Percentiles rank a stretch among this genome's conserved stretches.
phyloP scores from a whole-genome alignment of 2,797 vertebrate species.

The Hypotaenidia philippensis region DNA sequence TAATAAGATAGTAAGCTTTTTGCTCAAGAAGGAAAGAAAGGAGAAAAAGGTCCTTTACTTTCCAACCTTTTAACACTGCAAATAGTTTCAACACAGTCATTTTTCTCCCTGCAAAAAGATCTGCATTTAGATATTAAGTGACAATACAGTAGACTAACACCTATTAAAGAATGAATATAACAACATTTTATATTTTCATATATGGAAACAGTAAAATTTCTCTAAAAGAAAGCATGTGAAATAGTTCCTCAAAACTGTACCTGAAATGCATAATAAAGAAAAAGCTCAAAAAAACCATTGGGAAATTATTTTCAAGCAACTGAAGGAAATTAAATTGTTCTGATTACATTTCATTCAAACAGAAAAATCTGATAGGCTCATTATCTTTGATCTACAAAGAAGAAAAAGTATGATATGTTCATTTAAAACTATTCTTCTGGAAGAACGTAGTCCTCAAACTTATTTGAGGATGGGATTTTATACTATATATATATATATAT shows the following conservation, averaged over 20 bases:
- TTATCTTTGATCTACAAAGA: background rate
- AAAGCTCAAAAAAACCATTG: background rate
- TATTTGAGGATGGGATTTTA: background rate
- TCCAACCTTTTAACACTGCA: background rate
- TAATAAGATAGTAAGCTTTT: background rate
- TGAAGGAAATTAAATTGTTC: too few relatives aligned
- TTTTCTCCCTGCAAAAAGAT: background rate
- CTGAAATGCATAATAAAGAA: background rate
- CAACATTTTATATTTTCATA: background rate
- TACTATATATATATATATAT: too few relatives aligned
- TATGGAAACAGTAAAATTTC: background rate
- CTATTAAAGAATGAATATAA: background rate
- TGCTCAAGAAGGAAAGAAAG: background rate
- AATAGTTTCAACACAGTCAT: background rate
- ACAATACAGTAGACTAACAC: background rate
- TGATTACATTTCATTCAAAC: background rate
- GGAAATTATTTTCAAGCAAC: background rate
- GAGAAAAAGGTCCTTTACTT: background rate
- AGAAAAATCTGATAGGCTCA: background rate
- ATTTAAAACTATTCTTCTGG: background rate
- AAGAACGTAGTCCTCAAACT: background rate
- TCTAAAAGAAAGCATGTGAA: background rate
- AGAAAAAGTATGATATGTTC: background rate
- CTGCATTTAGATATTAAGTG: rapidly evolving
- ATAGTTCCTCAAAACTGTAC: background rate